Evolutionary conservation across 2,888 invertebrate species (phyloP), one percentile per base, ranked within the genome.

Genomic region (Cephalotes varians): DNA sequence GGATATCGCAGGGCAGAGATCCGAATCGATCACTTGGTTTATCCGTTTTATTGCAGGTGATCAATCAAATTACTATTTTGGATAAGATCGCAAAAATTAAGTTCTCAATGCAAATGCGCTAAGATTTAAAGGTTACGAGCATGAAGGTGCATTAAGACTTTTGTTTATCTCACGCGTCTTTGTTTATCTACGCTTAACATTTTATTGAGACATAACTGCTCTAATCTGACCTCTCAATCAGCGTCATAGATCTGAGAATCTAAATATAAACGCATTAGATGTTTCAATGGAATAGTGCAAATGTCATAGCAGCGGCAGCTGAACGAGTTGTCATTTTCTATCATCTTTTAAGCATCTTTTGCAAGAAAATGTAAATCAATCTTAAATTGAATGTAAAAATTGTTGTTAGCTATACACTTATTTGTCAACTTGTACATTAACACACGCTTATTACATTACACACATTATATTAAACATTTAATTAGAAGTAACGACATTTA

Each of bases 11-110:
- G 15, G 9, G n/a, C 6, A 12, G 15, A 34, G 18, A 56, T 56
- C 18, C 12, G 21, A 77, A 77, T 77, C 56, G 67, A 77, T 67
- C 28, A 40, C 28, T 9, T 40, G 18, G 7, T 56, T 77, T 67
- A 56, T 31, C 18, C 25, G 25, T 56, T 56, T 77, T 56, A 77
- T 65, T 44, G 44, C 44, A 21, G 31, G 12, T 18, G 37, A 62
- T 49, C 49, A 25, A 1, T 49, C n/a, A 34, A 77, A 69, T 25
- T 56, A 58, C 15, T 31, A 44, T 47, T 12, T 34, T 12, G 44
- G 58, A 69, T 79, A 79, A 69, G 18, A 69, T 67, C 25, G 31
- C 9, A 51, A 21, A 76, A 56, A 56, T 56, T 69, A 79, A 44
- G 21, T 77, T 77, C 25, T 18, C 31, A 34, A 67, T 67, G 67